Percentiles rank a stretch among this genome's conserved stretches.
These are phyloP conservation scores for Plutella xylostella DNA, from an alignment of 2,888 invertebrate species.

Conservation along the genomic window DNA sequence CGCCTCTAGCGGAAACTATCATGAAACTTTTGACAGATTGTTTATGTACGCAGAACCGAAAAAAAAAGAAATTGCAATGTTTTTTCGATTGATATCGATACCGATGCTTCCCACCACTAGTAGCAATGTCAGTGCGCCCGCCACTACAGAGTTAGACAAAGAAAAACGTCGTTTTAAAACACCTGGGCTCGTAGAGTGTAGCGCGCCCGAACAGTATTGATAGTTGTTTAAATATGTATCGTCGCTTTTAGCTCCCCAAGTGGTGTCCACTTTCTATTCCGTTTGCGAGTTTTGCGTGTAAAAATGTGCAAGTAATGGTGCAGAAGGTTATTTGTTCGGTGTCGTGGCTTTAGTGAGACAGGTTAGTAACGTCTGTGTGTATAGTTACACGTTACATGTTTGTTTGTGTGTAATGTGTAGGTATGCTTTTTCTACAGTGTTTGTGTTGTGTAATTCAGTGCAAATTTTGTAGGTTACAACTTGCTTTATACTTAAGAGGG, in stretches of 20 bases:
- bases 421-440: not conserved
- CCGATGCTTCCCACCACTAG: constrained; percentile 1
- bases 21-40: too few species aligned
- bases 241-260: not conserved
- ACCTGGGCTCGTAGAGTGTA: constrained; percentile 44
- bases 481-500: not conserved
- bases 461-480: not conserved
- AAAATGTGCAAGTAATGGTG: not conserved
- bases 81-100: constrained; percentile 20
- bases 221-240: constrained; percentile 24
- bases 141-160: constrained; percentile 33
- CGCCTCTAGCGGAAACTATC: too few species aligned
- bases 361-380: too few species aligned
- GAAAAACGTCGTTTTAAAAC: constrained; percentile 60
- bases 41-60: too few species aligned
- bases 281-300: not conserved
- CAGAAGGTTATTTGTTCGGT: too few species aligned
- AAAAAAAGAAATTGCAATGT: too few species aligned
- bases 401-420: not conserved
- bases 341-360: too few species aligned
- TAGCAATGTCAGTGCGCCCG: constrained; percentile 22
- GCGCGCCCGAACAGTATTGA: constrained; percentile 28
- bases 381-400: not conserved
- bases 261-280: not conserved
- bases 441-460: not conserved